Conservation (phyloP, 2,113 vertebrate genomes). For the Colius striatus region DNA sequence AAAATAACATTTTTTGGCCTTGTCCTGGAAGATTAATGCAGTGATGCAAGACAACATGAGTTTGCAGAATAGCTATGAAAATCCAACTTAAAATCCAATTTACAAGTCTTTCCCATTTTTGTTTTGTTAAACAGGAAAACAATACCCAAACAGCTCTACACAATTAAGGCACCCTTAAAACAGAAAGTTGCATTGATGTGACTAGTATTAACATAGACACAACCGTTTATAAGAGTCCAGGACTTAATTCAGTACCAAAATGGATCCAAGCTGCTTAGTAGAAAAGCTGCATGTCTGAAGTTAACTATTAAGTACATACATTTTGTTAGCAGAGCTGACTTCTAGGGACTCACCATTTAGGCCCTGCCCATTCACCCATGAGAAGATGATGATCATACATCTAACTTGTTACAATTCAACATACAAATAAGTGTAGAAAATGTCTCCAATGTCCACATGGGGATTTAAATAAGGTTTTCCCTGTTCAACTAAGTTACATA, state of each 20-base stretch:
- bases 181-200: not conserved
- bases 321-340: not conserved
- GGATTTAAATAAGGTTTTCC: not conserved
- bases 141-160: not conserved
- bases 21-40: not conserved
- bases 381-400: not conserved
- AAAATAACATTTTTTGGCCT: not conserved
- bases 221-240: not conserved
- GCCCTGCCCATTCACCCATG: not conserved
- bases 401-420: not conserved
- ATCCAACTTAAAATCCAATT: not conserved
- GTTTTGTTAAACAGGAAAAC: not conserved
- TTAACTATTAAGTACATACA: not conserved
- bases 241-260: not conserved
- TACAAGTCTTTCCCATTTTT: not conserved
- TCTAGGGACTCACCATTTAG: not conserved
- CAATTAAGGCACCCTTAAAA: not conserved
- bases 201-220: not conserved
- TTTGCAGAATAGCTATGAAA: not conserved
- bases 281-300: not conserved
- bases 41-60: not conserved
- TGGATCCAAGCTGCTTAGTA: not conserved
- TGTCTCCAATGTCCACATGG: not conserved
- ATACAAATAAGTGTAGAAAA: not conserved
- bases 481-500: not conserved